A percentile compares a stretch with the other conserved stretches of the same genome.
phyloP scores from a whole-genome alignment of 2,113 vertebrate species.

The Cyanistes caeruleus region DNA sequence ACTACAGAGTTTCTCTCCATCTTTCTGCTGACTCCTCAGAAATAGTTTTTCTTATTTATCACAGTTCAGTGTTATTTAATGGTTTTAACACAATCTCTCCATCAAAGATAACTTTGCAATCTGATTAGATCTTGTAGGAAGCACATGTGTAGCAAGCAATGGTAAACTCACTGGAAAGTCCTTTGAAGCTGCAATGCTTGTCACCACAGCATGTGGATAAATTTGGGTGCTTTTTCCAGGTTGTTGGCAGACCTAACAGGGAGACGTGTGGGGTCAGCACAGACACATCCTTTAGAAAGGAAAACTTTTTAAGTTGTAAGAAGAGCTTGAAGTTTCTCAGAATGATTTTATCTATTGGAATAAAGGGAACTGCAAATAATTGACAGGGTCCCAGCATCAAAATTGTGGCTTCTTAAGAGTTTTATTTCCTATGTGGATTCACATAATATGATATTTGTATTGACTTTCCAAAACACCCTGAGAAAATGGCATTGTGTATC shows the following conservation, averaged over 20 bases:
- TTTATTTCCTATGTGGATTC: background rate
- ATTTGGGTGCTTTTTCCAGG: background rate
- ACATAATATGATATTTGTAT: background rate
- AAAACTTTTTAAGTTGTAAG: background rate
- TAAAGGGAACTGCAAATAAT: background rate
- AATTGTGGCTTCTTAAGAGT: background rate
- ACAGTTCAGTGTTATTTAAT: background rate
- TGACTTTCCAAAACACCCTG: background rate
- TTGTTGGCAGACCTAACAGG: background rate
- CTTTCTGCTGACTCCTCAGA: background rate
- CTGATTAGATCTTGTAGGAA: background rate
- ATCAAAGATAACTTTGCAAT: background rate
- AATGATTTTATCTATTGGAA: background rate
- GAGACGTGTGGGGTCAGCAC: rapidly evolving
- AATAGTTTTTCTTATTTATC: background rate
- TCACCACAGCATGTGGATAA: background rate
- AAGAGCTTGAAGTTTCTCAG: background rate
- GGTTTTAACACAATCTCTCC: background rate
- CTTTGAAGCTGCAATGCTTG: background rate
- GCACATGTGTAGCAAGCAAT: background rate
- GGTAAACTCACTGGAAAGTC: background rate
- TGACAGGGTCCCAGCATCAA: background rate
- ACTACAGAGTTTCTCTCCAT: background rate
- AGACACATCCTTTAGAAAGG: background rate
- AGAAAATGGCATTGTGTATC: background rate